Percentiles rank a stretch among this genome's conserved stretches.
phyloP scores from a whole-genome alignment of 2,888 invertebrate species.

The Dioctria linearis region DNA sequence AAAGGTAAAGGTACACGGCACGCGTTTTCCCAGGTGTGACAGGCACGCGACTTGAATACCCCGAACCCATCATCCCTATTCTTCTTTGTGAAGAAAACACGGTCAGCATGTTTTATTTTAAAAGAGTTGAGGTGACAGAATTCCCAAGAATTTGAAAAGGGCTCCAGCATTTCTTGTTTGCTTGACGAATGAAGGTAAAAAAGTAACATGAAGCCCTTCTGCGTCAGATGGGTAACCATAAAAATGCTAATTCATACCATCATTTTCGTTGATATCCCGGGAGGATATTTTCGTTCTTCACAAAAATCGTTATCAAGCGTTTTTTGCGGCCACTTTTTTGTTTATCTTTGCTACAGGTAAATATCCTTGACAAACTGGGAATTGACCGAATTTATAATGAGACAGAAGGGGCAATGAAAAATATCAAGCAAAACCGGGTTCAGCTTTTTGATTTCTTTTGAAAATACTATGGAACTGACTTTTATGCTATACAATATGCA shows the following conservation, averaged over 20 bases:
- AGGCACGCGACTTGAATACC: not conserved
- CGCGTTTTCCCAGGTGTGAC: not conserved
- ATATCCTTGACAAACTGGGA: slow-evolving; percentile 25
- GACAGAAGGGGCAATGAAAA: not conserved
- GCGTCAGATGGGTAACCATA: slow-evolving; percentile 15
- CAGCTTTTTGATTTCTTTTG: slow-evolving; percentile 8
- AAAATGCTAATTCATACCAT: slow-evolving; percentile 34
- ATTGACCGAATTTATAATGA: slow-evolving; percentile 27
- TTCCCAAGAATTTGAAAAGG: not conserved
- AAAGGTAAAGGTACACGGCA: not conserved
- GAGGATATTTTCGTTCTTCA: not conserved
- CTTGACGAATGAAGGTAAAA: not conserved
- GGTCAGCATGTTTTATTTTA: not conserved
- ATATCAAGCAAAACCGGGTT: not conserved
- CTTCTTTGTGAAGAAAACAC: not conserved
- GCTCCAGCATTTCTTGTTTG: not conserved
- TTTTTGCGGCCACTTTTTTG: not conserved
- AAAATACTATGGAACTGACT: not conserved
- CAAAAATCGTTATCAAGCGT: not conserved
- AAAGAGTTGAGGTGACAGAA: not conserved
- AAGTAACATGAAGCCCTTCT: not conserved
- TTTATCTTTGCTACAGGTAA: slow-evolving; percentile 10
- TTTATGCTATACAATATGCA: not conserved
- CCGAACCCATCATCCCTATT: not conserved
- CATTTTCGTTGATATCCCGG: not conserved